phyloP scores from a whole-genome alignment of 2,113 vertebrate species.

The Alouatta palliata region DNA sequence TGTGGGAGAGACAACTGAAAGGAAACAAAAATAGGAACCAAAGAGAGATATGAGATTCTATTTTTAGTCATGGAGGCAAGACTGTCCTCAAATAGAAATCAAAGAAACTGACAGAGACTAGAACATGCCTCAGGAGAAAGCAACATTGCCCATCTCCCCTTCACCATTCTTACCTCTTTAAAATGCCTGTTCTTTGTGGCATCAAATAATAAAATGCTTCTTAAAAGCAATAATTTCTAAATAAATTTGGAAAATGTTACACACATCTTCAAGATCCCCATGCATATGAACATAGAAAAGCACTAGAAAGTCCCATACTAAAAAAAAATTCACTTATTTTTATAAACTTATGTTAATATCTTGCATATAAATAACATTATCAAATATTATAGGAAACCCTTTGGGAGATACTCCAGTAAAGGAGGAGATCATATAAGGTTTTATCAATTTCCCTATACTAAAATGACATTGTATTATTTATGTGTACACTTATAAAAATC shows the following conservation, averaged over 20 bases:
- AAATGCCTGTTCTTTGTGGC: background rate
- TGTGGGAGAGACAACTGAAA: background rate
- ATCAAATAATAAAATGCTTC: background rate
- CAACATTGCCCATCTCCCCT: background rate
- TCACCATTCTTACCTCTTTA: background rate
- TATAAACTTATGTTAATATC: background rate
- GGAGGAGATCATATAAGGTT: background rate
- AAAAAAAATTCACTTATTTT: background rate
- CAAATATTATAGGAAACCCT: background rate
- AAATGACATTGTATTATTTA: background rate
- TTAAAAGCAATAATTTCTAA: slow-evolving; percentile 3
- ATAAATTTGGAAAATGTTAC: background rate
- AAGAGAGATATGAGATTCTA: background rate
- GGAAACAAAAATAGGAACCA: background rate
- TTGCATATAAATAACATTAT: too few species aligned
- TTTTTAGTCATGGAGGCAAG: background rate
- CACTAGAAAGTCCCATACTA: background rate
- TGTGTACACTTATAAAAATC: background rate
- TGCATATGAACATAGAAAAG: background rate
- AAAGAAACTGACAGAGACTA: background rate
- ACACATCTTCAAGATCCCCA: background rate
- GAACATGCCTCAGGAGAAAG: background rate
- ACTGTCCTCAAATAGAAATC: background rate
- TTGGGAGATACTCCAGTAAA: background rate
- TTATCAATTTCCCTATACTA: background rate